phyloP scores from a whole-genome alignment of 2,113 vertebrate species.

The Gracilinanus agilis region DNA sequence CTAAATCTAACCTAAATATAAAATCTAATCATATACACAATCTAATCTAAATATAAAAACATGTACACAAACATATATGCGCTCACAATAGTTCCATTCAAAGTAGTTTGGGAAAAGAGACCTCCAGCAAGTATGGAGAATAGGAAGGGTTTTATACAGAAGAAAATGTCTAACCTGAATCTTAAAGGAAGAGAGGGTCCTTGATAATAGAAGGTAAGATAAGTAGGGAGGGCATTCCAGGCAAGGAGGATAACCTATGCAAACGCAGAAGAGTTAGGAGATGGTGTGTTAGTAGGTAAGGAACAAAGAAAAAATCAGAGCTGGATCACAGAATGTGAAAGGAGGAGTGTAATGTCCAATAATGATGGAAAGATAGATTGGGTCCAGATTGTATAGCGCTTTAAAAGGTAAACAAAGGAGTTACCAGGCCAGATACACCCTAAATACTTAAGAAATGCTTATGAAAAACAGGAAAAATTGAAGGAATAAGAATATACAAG shows the following conservation, averaged over 20 bases:
- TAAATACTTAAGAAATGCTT: background rate
- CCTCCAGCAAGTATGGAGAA: background rate
- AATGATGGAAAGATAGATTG: background rate
- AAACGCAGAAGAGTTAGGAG: background rate
- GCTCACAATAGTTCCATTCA: background rate
- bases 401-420: background rate
- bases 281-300: background rate
- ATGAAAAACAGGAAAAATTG: background rate
- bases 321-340: background rate
- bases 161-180: background rate
- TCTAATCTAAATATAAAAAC: too few relatives aligned
- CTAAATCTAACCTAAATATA: too few relatives aligned
- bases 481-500: background rate
- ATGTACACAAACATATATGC: background rate
- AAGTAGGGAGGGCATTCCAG: background rate
- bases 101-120: background rate
- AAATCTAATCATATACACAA: too few relatives aligned
- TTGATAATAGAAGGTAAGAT: background rate
- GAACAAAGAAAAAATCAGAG: background rate
- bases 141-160: background rate
- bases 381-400: background rate
- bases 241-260: background rate
- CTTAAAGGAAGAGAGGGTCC: background rate
- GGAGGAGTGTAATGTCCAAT: background rate
- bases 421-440: background rate